Evolutionary conservation across 2,888 invertebrate genomes (phyloP).

Genomic region (Mamestra brassicae): DNA sequence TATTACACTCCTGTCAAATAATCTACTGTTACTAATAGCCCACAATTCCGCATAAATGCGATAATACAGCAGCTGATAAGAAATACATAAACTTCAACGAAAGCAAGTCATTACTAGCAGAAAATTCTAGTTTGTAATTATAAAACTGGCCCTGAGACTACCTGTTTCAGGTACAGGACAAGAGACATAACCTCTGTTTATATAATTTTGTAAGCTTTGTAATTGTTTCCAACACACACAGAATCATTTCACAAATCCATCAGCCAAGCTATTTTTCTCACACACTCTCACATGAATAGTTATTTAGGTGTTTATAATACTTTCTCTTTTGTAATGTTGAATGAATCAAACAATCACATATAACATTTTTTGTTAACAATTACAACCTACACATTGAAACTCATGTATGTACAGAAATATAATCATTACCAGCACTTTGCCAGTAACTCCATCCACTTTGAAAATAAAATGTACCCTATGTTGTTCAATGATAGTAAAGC

Average conservation of each 20-base stretch:
- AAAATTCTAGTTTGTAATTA: constrained; percentile 19
- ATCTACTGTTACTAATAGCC: constrained; percentile 47
- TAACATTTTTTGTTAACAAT: neutral
- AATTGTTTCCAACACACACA: constrained; percentile 1
- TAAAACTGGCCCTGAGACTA: neutral
- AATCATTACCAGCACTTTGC: neutral
- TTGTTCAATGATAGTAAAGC: no score
- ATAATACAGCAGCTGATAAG: constrained; percentile 53
- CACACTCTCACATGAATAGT: constrained; percentile 13
- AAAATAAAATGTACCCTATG: no score
- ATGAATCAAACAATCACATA: constrained; percentile 1
- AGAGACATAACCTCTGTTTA: neutral
- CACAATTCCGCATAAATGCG: constrained; percentile 23
- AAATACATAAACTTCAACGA: constrained; percentile 35
- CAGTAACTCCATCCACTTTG: no score
- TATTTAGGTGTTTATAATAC: constrained; percentile 8
- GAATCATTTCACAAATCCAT: constrained; percentile 7
- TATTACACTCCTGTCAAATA: constrained; percentile 51
- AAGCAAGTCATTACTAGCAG: constrained; percentile 9
- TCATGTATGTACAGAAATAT: neutral
- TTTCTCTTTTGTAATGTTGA: constrained; percentile 26
- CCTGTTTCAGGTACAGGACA: constrained; percentile 2
- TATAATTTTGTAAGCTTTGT: neutral
- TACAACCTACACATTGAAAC: neutral
- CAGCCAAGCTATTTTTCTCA: constrained; percentile 20